phyloP scores from a whole-genome alignment of 2,797 vertebrate genomes.

The Emys orbicularis region DNA sequence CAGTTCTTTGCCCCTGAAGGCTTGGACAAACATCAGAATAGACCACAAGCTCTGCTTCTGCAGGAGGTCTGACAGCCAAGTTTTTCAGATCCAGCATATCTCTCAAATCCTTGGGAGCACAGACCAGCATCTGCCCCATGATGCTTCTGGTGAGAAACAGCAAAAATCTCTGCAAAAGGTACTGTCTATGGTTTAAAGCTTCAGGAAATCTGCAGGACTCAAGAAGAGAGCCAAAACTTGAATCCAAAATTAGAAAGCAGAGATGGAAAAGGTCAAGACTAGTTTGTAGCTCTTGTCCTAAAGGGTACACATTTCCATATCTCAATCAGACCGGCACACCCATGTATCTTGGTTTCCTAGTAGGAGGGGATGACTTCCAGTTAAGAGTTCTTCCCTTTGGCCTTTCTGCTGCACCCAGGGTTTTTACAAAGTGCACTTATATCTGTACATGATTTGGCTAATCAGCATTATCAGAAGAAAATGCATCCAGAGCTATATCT shows the following conservation, averaged over 20 bases:
- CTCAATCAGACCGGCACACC: not conserved
- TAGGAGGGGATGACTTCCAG: not conserved
- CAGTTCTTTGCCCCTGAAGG: not conserved
- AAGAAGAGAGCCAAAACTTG: not conserved
- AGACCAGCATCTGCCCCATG: not conserved
- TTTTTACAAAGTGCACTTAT: not conserved
- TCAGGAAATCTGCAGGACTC: not conserved
- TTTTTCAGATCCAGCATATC: not conserved
- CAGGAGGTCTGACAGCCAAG: not conserved
- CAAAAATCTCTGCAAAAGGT: not conserved
- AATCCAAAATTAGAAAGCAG: not conserved
- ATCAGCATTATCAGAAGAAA: not conserved
- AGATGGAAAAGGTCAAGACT: not conserved
- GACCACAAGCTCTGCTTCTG: not conserved
- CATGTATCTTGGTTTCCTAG: not conserved
- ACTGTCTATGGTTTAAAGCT: not conserved
- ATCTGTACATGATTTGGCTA: not conserved
- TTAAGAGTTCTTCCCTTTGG: not conserved
- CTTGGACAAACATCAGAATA: not conserved
- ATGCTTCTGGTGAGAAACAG: not conserved
- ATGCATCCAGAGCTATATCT: not conserved
- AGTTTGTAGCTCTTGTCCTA: not conserved
- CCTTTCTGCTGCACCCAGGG: not conserved
- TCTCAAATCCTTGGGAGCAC: not conserved
- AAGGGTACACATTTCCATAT: not conserved